Evolutionary conservation across 2,888 invertebrate species (phyloP).

Genomic region (Ochlodes sylvanus): DNA sequence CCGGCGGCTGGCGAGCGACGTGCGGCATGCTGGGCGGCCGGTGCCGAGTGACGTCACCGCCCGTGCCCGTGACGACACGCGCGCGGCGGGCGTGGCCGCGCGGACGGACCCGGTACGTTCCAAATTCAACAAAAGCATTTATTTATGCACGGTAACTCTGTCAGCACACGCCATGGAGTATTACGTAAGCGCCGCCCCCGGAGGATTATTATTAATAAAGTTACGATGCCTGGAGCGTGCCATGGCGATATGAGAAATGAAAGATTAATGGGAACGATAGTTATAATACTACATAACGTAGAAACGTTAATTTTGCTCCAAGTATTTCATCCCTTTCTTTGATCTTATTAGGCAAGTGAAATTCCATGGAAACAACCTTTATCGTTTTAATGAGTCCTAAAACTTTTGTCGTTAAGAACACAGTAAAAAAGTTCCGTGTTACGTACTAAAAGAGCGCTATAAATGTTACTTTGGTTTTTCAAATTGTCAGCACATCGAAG

Average conservation of each 20-base stretch:
- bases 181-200: constrained; percentile 29
- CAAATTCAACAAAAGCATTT: constrained; percentile 35
- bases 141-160: constrained; percentile 21
- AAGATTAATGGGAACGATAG: constrained; percentile 13
- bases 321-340: constrained; percentile 1
- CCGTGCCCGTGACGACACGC: constrained; percentile 33
- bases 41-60: constrained; percentile 21
- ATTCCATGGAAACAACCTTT: not conserved
- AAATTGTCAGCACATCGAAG: not conserved
- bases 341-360: not conserved
- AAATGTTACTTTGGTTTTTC: not conserved
- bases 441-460: not conserved
- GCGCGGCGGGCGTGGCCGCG: constrained; percentile 22
- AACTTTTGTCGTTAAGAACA: constrained; percentile 16
- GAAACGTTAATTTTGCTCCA: no score
- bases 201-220: constrained; percentile 28
- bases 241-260: constrained; percentile 1
- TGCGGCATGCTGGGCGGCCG: not conserved
- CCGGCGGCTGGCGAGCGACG: no score
- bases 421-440: not conserved
- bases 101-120: constrained; percentile 9
- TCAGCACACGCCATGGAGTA: constrained; percentile 21
- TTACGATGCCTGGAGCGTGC: constrained; percentile 5
- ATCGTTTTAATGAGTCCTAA: not conserved
- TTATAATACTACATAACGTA: not conserved